phyloP scores from a whole-genome alignment of 2,113 vertebrate species.

The Pomatorhinus ruficollis region DNA sequence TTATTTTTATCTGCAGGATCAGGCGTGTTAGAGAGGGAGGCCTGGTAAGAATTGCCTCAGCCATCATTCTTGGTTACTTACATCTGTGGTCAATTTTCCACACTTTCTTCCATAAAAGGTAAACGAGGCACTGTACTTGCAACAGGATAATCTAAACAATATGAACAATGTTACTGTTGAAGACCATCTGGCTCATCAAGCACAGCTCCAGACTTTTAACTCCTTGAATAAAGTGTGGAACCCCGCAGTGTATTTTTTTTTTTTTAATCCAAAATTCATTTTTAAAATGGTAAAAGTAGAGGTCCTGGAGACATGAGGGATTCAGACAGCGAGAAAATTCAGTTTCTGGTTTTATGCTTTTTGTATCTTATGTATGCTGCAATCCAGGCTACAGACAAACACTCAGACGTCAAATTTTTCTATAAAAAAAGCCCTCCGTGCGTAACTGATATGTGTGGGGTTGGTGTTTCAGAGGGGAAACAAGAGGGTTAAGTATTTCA shows the following conservation, averaged over 20 bases:
- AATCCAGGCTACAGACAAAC: not conserved
- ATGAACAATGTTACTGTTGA: conserved; percentile 82
- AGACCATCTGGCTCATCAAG: conserved; percentile 80
- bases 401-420: not conserved
- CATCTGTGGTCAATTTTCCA: conserved; percentile 86
- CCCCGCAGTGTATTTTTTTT: not conserved
- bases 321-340: not conserved
- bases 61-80: conserved; percentile 79
- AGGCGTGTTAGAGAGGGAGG: conserved; percentile 72
- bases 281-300: not conserved
- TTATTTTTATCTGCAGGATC: conserved; percentile 81
- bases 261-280: not conserved
- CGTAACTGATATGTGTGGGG: not conserved
- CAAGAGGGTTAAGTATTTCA: conserved; percentile 49
- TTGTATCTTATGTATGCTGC: not conserved
- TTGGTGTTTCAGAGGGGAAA: not conserved
- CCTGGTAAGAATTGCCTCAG: conserved; percentile 77
- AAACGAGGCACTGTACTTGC: conserved; percentile 81
- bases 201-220: conserved; percentile 79
- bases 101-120: conserved; percentile 88
- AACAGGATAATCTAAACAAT: conserved; percentile 85
- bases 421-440: not conserved
- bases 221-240: conserved; percentile 76
- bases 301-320: not conserved
- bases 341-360: not conserved